These are phyloP conservation scores for Lepidurus apus DNA, from an alignment of 1,140 invertebrate species.

Conservation along the genomic window DNA sequence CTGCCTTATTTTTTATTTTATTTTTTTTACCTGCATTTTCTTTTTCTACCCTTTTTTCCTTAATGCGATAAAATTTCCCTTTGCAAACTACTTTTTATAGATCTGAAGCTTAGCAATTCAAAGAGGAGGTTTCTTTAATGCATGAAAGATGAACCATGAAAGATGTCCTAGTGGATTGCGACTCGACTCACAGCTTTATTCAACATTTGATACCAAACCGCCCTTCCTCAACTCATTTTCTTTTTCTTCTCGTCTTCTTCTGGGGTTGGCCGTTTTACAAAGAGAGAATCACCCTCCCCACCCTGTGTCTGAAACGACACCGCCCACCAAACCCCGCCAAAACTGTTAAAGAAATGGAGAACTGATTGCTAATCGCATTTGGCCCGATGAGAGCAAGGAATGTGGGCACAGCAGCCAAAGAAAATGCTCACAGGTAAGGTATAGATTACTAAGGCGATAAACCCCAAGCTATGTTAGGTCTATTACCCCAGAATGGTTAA, in stretches of 20 bases:
- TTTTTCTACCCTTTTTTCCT: background rate
- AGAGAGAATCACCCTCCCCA: background rate
- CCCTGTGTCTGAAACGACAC: background rate
- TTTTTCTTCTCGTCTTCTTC: background rate
- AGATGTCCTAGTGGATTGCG: background rate
- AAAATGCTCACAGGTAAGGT: background rate
- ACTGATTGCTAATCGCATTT: slow-evolving; percentile 15
- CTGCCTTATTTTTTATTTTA: background rate
- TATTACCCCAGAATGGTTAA: too few species aligned
- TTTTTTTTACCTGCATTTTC: background rate
- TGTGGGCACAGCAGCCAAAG: background rate
- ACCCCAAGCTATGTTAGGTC: background rate
- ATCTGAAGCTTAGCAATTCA: background rate
- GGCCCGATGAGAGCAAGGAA: background rate
- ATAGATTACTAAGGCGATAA: background rate
- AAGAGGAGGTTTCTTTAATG: background rate
- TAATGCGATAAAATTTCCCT: background rate
- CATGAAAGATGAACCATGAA: background rate
- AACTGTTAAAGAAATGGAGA: background rate
- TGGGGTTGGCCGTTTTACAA: background rate
- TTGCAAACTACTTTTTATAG: background rate
- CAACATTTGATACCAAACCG: slow-evolving; percentile 6
- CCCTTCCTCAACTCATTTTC: background rate
- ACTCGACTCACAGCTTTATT: slow-evolving; percentile 15
- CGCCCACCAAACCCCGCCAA: background rate